phyloP scores from a whole-genome alignment of 1,140 invertebrate species.

The Drosophila oshimai region DNA sequence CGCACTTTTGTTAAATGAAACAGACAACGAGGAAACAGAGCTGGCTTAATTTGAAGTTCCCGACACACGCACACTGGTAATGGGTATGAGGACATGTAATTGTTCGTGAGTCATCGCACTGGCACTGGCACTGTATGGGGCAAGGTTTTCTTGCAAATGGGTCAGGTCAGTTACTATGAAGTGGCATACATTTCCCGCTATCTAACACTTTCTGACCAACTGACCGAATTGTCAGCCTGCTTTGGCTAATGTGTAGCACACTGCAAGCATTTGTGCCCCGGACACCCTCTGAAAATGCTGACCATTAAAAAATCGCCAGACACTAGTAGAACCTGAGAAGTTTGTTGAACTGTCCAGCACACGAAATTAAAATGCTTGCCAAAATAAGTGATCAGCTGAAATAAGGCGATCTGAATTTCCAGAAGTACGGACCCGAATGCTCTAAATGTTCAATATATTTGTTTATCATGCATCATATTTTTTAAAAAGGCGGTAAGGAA shows the following conservation, averaged over 20 bases:
- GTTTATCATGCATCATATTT: not conserved
- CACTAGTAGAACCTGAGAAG: slow-evolving; percentile 53
- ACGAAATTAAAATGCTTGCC: slow-evolving; percentile 29
- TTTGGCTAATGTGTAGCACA: slow-evolving; percentile 4
- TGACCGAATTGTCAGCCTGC: slow-evolving; percentile 33
- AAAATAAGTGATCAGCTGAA: slow-evolving; percentile 6
- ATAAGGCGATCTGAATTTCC: not conserved
- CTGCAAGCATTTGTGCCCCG: not conserved
- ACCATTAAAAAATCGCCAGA: not conserved
- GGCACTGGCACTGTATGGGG: not conserved
- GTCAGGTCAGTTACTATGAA: slow-evolving; percentile 45
- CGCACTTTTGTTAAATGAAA: slow-evolving; percentile 57
- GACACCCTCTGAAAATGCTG: slow-evolving; percentile 17
- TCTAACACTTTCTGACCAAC: slow-evolving; percentile 54
- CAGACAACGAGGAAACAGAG: slow-evolving; percentile 34
- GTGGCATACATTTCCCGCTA: slow-evolving; percentile 17
- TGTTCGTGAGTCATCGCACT: not conserved
- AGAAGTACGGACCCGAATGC: not conserved
- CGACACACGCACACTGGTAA: not conserved
- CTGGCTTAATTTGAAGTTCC: not conserved
- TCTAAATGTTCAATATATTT: too few species aligned
- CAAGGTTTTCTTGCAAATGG: not conserved
- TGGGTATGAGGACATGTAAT: not conserved
- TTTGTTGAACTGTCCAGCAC: slow-evolving; percentile 64
- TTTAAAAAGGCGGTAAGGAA: too few species aligned